A percentile compares a stretch with the other conserved stretches of the same genome.
These are phyloP conservation scores for Conger conger DNA, from an alignment of 2,113 vertebrate genomes.

Conservation along the genomic window DNA sequence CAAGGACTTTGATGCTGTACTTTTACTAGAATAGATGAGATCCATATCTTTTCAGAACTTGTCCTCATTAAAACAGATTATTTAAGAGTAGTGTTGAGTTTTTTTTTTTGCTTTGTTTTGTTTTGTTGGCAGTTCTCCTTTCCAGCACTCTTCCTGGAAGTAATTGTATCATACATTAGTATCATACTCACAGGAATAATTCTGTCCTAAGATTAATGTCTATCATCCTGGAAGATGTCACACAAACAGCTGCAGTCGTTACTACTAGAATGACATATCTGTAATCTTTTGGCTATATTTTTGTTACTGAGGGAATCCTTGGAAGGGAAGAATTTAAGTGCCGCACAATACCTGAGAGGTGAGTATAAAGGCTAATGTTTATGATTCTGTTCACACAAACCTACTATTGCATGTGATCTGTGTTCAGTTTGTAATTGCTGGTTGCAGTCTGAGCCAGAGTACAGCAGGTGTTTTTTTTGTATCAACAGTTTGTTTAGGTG, in stretches of 20 bases:
- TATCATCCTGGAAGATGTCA: not conserved
- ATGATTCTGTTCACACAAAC: not conserved
- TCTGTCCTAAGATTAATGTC: not conserved
- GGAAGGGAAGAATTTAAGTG: not conserved
- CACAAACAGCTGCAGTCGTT: not conserved
- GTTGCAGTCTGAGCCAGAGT: slow-evolving; percentile 47
- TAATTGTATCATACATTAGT: not conserved
- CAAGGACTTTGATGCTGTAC: not conserved
- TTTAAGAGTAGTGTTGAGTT: too few relatives aligned
- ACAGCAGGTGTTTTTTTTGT: slow-evolving; percentile 46
- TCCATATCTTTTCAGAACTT: not conserved
- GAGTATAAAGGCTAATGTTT: not conserved
- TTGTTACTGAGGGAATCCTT: not conserved
- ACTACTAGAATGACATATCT: not conserved
- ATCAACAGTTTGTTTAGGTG: slow-evolving; percentile 49
- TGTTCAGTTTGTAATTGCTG: slow-evolving; percentile 22
- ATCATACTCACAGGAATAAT: not conserved
- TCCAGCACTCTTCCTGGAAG: not conserved
- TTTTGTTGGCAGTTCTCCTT: not conserved
- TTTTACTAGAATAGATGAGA: not conserved
- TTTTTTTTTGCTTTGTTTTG: too few relatives aligned
- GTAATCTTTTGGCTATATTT: not conserved
- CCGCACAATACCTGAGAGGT: not conserved
- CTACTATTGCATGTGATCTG: not conserved
- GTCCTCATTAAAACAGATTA: too few relatives aligned